phyloP scores from a whole-genome alignment of 1,140 invertebrate species.

The Aphis craccivora region DNA sequence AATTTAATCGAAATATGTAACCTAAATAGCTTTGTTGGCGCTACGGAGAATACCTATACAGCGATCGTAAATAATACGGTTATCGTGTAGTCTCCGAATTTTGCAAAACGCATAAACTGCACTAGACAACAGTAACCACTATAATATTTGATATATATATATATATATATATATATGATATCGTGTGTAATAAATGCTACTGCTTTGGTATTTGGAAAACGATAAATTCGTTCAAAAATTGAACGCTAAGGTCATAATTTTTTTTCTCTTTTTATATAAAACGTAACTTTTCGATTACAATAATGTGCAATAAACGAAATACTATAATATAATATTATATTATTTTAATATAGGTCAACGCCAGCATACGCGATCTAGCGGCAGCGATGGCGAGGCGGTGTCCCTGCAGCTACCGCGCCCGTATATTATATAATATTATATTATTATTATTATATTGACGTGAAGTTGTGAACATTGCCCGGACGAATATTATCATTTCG shows the following conservation, averaged over 20 bases:
- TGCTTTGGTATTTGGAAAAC: background rate
- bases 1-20: constrained; percentile 9
- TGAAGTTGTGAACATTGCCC: background rate
- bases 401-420: background rate
- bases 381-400: background rate
- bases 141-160: background rate
- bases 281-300: background rate
- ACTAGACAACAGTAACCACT: background rate
- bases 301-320: background rate
- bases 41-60: background rate
- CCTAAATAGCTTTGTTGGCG: background rate
- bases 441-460: background rate
- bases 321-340: background rate
- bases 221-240: background rate
- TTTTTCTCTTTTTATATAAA: background rate
- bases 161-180: background rate
- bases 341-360: constrained; percentile 14
- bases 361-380: background rate
- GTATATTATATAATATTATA: background rate
- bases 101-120: background rate
- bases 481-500: background rate
- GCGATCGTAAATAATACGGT: background rate
- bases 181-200: background rate
- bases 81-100: background rate
- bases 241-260: background rate